Evolutionary conservation across 1,140 invertebrate species (phyloP).

Genomic region (Microplitis mediator): DNA sequence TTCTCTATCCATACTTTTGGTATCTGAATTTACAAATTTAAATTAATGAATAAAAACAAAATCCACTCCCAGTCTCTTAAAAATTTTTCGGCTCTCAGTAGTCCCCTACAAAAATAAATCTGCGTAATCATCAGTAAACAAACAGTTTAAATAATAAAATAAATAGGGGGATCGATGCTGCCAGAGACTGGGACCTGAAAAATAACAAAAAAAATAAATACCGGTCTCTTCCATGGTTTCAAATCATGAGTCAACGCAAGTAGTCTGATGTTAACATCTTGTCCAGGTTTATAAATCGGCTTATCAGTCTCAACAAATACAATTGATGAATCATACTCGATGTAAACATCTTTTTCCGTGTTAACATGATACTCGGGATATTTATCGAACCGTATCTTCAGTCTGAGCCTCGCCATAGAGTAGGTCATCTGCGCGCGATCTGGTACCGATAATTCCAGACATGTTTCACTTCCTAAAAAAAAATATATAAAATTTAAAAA

Average conservation of each 20-base stretch:
- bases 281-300: conserved; percentile 70
- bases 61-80: no score
- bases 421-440: conserved; percentile 44
- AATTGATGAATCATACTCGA: conserved; percentile 60
- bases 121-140: no score
- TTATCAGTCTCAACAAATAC: conserved; percentile 65
- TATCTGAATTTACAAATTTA: conserved; percentile 54
- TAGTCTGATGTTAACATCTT: conserved; percentile 65
- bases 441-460: conserved; percentile 54
- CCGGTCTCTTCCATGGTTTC: conserved; percentile 58
- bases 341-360: conserved; percentile 54
- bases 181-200: background rate
- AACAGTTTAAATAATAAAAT: background rate
- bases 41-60: background rate
- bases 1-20: conserved; percentile 67
- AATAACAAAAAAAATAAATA: conserved; percentile 40
- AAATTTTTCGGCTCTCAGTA: no score
- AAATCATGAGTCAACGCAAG: conserved; percentile 62
- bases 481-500: conserved; percentile 14
- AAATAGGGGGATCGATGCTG: background rate
- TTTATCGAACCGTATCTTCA: conserved; percentile 63
- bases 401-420: conserved; percentile 54
- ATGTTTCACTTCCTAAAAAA: conserved; percentile 49
- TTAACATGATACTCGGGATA: conserved; percentile 62
- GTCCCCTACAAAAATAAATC: no score